phyloP scores from a whole-genome alignment of 2,113 vertebrate species.

The Zapus hudsonius region DNA sequence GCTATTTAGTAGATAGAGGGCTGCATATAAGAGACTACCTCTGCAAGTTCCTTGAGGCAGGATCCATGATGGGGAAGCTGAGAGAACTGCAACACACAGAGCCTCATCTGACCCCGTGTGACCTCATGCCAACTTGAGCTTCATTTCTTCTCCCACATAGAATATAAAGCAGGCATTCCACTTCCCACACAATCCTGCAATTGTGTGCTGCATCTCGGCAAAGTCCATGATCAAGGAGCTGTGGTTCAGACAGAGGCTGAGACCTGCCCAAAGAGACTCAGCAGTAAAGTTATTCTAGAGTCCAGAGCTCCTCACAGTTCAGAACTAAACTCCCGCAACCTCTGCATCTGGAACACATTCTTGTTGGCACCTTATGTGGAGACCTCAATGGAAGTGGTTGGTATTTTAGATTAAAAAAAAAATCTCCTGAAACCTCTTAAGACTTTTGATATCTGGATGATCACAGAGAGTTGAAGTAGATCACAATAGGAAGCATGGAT shows the following conservation, averaged over 20 bases:
- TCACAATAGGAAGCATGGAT: background rate
- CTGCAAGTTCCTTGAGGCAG: background rate
- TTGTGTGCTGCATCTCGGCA: background rate
- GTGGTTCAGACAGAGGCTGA: background rate
- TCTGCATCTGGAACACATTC: background rate
- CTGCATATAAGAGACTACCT: background rate
- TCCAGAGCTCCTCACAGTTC: background rate
- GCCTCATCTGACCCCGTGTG: background rate
- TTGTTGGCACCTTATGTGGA: background rate
- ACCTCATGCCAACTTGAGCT: background rate
- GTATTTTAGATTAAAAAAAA: background rate
- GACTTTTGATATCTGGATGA: background rate
- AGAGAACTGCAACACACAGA: background rate
- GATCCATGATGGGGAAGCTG: background rate
- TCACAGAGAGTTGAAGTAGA: background rate
- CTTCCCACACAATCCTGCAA: background rate
- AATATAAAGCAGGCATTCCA: background rate
- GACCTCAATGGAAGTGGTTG: background rate
- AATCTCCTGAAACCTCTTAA: background rate
- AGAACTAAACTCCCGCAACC: background rate
- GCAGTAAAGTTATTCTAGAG: background rate
- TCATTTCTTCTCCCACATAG: background rate
- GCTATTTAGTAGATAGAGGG: background rate
- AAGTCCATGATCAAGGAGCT: background rate
- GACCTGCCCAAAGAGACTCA: background rate